These are phyloP conservation scores for Melanotaenia boesemani DNA, from an alignment of 2,797 vertebrate species.

Conservation along the genomic window DNA sequence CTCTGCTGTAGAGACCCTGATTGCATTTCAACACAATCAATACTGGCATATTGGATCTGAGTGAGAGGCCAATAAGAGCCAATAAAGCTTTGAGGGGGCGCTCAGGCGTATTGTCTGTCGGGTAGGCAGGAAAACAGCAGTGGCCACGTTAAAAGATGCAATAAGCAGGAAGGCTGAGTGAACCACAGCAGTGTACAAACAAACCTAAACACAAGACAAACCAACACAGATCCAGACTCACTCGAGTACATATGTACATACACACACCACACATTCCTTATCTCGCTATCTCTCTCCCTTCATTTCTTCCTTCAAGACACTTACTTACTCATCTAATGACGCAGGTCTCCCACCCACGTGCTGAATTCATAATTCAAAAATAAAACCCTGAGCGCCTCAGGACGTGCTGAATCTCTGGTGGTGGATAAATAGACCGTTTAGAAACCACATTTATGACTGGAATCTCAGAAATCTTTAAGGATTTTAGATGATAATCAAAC, in stretches of 20 bases:
- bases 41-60: conserved; percentile 79
- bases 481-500: conserved; percentile 8
- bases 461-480: conserved; percentile 9
- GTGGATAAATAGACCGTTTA: conserved; percentile 19
- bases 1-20: conserved; percentile 71
- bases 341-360: conserved; percentile 55
- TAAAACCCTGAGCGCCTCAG: conserved; percentile 31
- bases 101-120: conserved; percentile 54
- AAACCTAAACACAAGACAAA: conserved; percentile 31
- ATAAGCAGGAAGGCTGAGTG: conserved; percentile 28
- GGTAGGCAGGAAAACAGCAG: conserved; percentile 49
- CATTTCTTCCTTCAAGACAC: conserved; percentile 65
- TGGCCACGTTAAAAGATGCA: conserved; percentile 46
- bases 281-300: conserved; percentile 33
- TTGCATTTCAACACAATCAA: conserved; percentile 83
- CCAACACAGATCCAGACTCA: background rate
- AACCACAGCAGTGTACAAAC: conserved; percentile 41
- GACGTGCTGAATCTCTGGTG: background rate
- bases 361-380: conserved; percentile 42
- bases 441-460: conserved; percentile 21
- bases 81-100: conserved; percentile 72
- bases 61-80: conserved; percentile 79
- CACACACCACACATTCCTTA: conserved; percentile 7
- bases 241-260: conserved; percentile 5
- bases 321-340: conserved; percentile 59